phyloP scores from a whole-genome alignment of 2,888 invertebrate species.

The Neria commutata region DNA sequence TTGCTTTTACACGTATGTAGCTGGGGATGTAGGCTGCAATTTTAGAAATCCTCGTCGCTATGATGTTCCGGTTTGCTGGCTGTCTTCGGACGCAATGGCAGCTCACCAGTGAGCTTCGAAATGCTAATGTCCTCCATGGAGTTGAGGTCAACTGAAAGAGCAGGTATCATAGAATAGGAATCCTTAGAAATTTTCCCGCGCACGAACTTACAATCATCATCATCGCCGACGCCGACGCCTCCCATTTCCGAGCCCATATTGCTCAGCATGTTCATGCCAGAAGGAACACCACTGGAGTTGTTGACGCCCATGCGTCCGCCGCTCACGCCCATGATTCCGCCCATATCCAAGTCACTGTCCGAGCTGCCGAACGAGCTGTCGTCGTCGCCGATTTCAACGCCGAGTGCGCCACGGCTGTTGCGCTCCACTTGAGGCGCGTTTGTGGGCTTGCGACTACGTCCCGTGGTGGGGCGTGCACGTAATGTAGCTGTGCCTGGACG shows the following conservation, averaged over 20 bases:
- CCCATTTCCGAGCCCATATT: constrained; percentile 14
- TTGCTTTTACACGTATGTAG: not conserved
- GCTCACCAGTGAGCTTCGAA: constrained; percentile 57
- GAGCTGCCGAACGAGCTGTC: constrained; percentile 60
- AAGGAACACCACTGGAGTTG: constrained; percentile 7
- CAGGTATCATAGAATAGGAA: not conserved
- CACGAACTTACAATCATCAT: constrained; percentile 42
- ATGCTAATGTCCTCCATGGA: constrained; percentile 60
- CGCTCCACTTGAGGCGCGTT: not conserved
- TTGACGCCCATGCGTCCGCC: constrained; percentile 13
- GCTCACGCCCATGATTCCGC: constrained; percentile 47
- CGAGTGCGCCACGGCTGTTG: constrained; percentile 25
- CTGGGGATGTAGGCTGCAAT: not conserved
- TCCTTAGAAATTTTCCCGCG: not conserved
- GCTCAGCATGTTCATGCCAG: constrained; percentile 2
- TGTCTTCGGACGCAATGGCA: constrained; percentile 55
- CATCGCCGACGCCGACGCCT: constrained; percentile 30
- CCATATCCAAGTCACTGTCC: constrained; percentile 58
- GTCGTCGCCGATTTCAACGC: constrained; percentile 45
- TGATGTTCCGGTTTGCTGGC: constrained; percentile 55
- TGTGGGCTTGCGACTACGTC: constrained; percentile 48
- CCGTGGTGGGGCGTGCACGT: constrained; percentile 57
- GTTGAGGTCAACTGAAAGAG: constrained; percentile 52
- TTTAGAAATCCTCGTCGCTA: constrained; percentile 59
- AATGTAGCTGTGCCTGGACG: constrained; percentile 47